Conservation (phyloP, 2,797 vertebrate species). For the Myotis findleyi region DNA sequence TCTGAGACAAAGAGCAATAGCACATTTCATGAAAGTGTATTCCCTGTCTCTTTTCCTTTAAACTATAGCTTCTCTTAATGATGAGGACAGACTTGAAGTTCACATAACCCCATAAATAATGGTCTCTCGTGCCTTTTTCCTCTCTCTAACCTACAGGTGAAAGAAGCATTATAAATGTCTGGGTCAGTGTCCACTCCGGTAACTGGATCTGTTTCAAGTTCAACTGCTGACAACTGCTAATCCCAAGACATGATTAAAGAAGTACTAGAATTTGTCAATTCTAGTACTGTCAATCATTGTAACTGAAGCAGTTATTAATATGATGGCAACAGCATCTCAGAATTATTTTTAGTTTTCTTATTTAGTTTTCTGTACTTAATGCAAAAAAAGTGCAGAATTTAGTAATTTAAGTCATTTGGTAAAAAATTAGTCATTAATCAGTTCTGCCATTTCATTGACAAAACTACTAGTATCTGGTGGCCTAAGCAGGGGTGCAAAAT, state of each 20-base stretch:
- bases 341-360: neutral
- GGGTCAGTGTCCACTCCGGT: slow-evolving; percentile 44
- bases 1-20: neutral
- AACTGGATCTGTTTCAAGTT: slow-evolving; percentile 74
- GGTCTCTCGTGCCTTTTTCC: neutral
- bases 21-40: neutral
- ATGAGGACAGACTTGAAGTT: neutral
- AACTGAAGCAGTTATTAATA: neutral
- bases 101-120: slow-evolving; percentile 36
- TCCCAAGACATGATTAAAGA: slow-evolving; percentile 67
- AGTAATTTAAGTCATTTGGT: neutral
- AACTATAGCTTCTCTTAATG: neutral
- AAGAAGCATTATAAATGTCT: slow-evolving; percentile 61
- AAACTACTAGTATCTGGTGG: neutral
- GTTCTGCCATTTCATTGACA: neutral
- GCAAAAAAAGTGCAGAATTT: neutral
- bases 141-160: slow-evolving; percentile 45
- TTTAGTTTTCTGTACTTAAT: neutral
- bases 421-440: neutral
- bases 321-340: neutral
- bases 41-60: neutral
- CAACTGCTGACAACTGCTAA: slow-evolving; percentile 80
- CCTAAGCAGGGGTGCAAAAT: too few relatives aligned
- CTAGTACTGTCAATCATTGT: neutral
- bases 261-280: slow-evolving; percentile 28